Percentiles rank a stretch among this genome's conserved stretches.
Conservation (phyloP, 2,797 vertebrate species). For the Chlorospingus flavigularis region DNA sequence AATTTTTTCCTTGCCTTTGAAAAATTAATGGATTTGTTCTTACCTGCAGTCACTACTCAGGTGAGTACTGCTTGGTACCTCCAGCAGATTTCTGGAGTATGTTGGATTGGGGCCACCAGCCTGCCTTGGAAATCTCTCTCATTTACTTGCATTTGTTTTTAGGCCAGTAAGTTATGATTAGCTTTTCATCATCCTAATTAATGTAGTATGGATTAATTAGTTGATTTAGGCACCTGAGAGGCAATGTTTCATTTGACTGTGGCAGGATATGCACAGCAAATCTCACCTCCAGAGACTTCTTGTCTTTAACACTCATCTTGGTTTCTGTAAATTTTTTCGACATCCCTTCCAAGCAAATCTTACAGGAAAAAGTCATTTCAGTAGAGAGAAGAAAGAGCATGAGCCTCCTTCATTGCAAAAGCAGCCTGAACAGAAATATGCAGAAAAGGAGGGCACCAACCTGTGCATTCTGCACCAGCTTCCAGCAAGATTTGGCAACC, state of each 20-base stretch:
- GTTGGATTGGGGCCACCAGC: background rate
- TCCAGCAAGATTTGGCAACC: background rate
- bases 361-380: background rate
- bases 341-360: background rate
- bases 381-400: background rate
- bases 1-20: background rate
- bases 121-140: background rate
- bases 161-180: conserved; percentile 15
- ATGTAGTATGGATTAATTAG: conserved; percentile 16
- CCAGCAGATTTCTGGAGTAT: background rate
- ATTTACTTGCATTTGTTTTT: background rate
- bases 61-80: background rate
- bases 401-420: background rate
- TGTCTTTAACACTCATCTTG: background rate
- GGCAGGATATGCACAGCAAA: background rate
- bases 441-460: background rate
- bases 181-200: conserved; percentile 44
- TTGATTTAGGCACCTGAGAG: conserved; percentile 21
- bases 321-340: background rate
- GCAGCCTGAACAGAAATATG: background rate
- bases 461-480: background rate
- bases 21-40: background rate
- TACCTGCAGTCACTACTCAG: background rate
- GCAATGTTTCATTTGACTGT: background rate
- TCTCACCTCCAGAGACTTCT: background rate